Conservation (phyloP, 2,888 invertebrate genomes). For the Scaptodrosophila latifasciaeformis region DNA sequence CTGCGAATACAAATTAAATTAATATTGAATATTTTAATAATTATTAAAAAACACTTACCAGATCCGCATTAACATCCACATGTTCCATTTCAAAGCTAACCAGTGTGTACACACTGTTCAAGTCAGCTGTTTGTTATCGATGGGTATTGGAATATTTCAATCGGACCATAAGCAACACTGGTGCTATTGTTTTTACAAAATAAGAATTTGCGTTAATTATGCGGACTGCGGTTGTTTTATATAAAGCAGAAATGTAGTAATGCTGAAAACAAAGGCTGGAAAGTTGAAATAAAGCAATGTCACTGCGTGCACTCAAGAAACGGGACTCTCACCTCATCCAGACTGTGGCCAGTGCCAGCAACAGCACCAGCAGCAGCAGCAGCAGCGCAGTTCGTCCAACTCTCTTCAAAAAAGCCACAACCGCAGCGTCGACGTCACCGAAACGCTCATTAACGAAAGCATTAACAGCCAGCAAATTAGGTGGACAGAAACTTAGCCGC, state of each 20-base stretch:
- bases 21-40: background rate
- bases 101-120: background rate
- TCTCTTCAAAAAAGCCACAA: conserved; percentile 24
- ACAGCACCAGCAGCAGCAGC: too few relatives aligned
- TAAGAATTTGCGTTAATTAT: background rate
- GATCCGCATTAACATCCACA: background rate
- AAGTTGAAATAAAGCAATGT: conserved; percentile 62
- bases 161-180: too few relatives aligned
- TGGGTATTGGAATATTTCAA: too few relatives aligned
- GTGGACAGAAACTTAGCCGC: conserved; percentile 23
- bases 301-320: conserved; percentile 74
- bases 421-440: conserved; percentile 11
- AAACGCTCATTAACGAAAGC: conserved; percentile 16
- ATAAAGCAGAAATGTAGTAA: background rate
- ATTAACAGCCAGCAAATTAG: conserved; percentile 12
- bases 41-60: background rate
- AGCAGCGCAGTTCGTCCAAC: too few relatives aligned
- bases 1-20: conserved; percentile 18
- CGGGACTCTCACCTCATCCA: conserved; percentile 59
- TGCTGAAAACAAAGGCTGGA: conserved; percentile 3
- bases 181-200: background rate
- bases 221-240: background rate
- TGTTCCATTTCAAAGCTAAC: background rate
- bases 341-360: conserved; percentile 15
- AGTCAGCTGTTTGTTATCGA: background rate